These are phyloP conservation scores for Thalpophila matura DNA, from an alignment of 2,888 invertebrate species.

Conservation along the genomic window DNA sequence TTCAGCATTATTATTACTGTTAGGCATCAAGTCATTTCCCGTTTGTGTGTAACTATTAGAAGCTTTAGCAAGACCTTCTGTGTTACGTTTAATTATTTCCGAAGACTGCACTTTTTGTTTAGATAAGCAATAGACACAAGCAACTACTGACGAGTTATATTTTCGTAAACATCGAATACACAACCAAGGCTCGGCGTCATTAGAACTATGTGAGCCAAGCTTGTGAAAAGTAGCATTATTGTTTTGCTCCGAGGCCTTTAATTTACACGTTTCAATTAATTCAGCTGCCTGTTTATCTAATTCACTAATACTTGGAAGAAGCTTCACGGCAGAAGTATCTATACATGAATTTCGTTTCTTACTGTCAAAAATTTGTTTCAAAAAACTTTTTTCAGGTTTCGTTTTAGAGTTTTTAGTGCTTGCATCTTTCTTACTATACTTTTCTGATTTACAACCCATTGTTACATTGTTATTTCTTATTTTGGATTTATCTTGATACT, in stretches of 20 bases:
- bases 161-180: slow-evolving; percentile 82
- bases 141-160: slow-evolving; percentile 76
- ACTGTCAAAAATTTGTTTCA: slow-evolving; percentile 88
- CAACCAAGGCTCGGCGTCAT: slow-evolving; percentile 74
- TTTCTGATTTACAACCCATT: slow-evolving; percentile 73
- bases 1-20: slow-evolving; percentile 64
- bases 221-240: slow-evolving; percentile 43
- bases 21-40: slow-evolving; percentile 53
- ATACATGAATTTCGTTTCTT: slow-evolving; percentile 81
- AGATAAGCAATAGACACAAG: slow-evolving; percentile 76
- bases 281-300: slow-evolving; percentile 95
- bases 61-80: slow-evolving; percentile 49
- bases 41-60: slow-evolving; percentile 75
- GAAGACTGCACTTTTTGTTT: slow-evolving; percentile 55
- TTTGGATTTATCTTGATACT: slow-evolving; percentile 46
- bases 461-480: slow-evolving; percentile 51
- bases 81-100: slow-evolving; percentile 36
- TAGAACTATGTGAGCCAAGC: slow-evolving; percentile 39
- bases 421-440: slow-evolving; percentile 74
- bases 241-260: slow-evolving; percentile 72
- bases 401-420: slow-evolving; percentile 74
- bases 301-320: slow-evolving; percentile 94
- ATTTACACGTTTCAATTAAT: slow-evolving; percentile 91
- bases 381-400: slow-evolving; percentile 89
- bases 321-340: slow-evolving; percentile 86